Evolutionary conservation across 2,888 invertebrate species (phyloP).

Genomic region (Beris morrisii): DNA sequence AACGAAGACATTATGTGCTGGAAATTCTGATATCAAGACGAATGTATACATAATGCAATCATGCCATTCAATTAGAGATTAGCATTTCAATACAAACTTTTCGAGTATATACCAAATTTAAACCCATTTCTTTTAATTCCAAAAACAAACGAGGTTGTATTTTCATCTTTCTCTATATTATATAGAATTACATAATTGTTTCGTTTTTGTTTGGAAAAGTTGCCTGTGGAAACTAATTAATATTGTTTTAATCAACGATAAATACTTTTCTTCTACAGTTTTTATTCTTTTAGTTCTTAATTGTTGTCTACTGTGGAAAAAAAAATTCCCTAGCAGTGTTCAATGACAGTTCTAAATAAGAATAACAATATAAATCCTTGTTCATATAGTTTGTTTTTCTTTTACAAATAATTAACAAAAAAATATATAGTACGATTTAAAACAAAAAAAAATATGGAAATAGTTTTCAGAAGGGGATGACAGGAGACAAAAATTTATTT

Average conservation of each 20-base stretch:
- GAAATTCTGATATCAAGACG: no score
- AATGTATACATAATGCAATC: no score
- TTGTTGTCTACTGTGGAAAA: neutral
- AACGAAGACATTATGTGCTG: no score
- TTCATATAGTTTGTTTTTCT: constrained; percentile 6
- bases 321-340: neutral
- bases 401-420: constrained; percentile 32
- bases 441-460: constrained; percentile 11
- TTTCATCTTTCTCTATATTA: constrained; percentile 27
- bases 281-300: constrained; percentile 7
- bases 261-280: constrained; percentile 9
- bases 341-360: no score
- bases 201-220: constrained; percentile 16
- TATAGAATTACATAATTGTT: constrained; percentile 18
- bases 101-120: no score
- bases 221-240: constrained; percentile 6
- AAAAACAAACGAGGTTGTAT: constrained; percentile 1
- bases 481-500: constrained; percentile 3
- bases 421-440: constrained; percentile 8
- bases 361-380: neutral
- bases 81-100: no score
- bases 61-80: no score
- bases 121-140: no score
- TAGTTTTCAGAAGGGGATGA: neutral
- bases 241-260: neutral